Base-by-base conservation (phyloP, 1,140 invertebrate species). In the Drosophila tristis region DNA sequence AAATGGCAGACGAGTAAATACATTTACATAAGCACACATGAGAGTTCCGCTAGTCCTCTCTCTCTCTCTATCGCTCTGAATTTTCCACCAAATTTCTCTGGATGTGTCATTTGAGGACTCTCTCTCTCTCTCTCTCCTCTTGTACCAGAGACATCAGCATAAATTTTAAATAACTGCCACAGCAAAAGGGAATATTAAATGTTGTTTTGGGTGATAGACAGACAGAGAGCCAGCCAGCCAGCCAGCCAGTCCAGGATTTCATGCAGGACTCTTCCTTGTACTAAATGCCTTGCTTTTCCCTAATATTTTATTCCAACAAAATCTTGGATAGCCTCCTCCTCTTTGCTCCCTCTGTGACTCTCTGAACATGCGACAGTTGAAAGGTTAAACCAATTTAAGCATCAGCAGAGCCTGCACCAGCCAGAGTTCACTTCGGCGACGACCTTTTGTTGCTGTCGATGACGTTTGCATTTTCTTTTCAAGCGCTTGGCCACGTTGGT, bases 1-100 rank as follows among this genome's bases (percentile, higher is more conserved):
- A 85, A 86, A 86, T 87, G 82, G 70, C 82, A 86, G 82, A 80
- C 78, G 58, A 84, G 82, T 79, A 89, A 84, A 89, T 82, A 86
- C 75, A 82, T 87, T 79, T 79, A 66, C 79, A 79, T 87, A 67
- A 73, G 68, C 80, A 72, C 48, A 71, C 42, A 71, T 35, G 63
- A 59, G 64, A 61, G 60, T 48, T 5, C 66, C 42, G 23, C 25
- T 31, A 23, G 11, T 42, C 20, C 13, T 11, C 23, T 6, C 8
- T 44, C 23, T 44, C 23, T 20, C 26, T 43, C 45, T 11, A 1
- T 31, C 0, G 29, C 16, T 60, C 20, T 42, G 23, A 4, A 25
- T 25, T 13, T 31, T 13, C 39, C 13, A 8, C 9, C 16, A 16
- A 25, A 2, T 60, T 9, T 48, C 16, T 48, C 16, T 20, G 39